A percentile compares a stretch with the other conserved stretches of the same genome.
Evolutionary conservation across 2,888 invertebrate species (phyloP).

Genomic region (Leptopterna dolabrata): DNA sequence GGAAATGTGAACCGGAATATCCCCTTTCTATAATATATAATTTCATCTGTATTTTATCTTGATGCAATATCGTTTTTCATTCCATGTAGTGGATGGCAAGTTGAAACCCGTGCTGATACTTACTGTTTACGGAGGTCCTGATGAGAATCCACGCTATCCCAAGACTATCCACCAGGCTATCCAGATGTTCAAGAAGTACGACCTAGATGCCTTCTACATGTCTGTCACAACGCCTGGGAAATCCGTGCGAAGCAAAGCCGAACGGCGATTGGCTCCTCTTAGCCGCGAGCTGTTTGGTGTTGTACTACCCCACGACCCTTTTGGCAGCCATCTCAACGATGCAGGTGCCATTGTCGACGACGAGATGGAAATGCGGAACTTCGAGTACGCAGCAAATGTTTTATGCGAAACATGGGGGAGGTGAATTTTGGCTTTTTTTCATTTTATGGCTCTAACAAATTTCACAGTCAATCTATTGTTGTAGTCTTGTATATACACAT

Average conservation of each 20-base stretch:
- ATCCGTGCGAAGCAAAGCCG: constrained; percentile 65
- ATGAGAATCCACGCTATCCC: constrained; percentile 63
- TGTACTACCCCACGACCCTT: constrained; percentile 65
- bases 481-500: too few species aligned
- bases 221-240: constrained; percentile 66
- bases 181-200: constrained; percentile 62
- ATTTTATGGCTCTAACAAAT: too few species aligned
- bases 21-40: too few species aligned
- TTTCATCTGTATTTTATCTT: too few species aligned
- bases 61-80: too few species aligned
- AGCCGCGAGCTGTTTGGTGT: constrained; percentile 64
- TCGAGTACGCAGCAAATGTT: constrained; percentile 64
- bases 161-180: constrained; percentile 62
- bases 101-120: constrained; percentile 65
- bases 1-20: too few species aligned
- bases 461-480: too few species aligned
- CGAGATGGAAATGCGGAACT: constrained; percentile 65
- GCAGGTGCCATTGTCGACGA: constrained; percentile 64
- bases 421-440: background rate
- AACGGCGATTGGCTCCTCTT: constrained; percentile 66
- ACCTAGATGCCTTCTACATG: constrained; percentile 64
- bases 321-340: constrained; percentile 64
- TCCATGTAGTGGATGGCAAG: constrained; percentile 40
- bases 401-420: constrained; percentile 65
- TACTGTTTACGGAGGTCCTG: constrained; percentile 63